Percentiles rank a stretch among this genome's conserved stretches.
Conservation (phyloP, 2,113 vertebrate genomes). For the Chitala chitala region DNA sequence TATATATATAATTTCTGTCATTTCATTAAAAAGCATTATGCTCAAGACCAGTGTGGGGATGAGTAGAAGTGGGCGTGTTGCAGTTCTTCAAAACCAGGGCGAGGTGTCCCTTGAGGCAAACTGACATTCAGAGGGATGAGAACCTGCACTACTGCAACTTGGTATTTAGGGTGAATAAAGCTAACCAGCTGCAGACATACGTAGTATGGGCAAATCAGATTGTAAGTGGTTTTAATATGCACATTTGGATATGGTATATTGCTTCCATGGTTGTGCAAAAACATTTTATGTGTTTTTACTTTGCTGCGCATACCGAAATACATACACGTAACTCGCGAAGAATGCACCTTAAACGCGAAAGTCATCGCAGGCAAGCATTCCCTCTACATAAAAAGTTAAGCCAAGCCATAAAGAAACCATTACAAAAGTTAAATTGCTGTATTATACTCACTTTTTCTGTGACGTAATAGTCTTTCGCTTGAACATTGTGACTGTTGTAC, state of each 20-base stretch:
- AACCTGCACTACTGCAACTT: background rate
- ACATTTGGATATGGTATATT: too few species aligned
- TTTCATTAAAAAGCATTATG: too few species aligned
- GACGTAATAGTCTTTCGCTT: slow-evolving; percentile 47
- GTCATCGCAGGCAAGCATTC: background rate
- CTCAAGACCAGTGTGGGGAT: too few species aligned
- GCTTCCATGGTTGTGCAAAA: too few species aligned
- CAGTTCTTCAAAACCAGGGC: background rate
- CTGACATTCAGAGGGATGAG: background rate
- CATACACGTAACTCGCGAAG: too few species aligned
- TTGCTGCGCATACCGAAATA: too few species aligned
- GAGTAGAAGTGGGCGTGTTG: slow-evolving; percentile 6
- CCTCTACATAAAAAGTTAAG: background rate
- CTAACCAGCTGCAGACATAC: background rate
- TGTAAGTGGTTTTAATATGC: too few species aligned
- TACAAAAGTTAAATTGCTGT: background rate
- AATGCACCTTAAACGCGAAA: background rate
- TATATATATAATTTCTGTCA: too few species aligned
- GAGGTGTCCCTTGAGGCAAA: slow-evolving; percentile 9
- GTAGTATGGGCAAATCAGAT: background rate
- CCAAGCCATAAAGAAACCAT: background rate
- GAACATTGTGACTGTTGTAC: slow-evolving; percentile 49
- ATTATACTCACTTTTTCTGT: slow-evolving; percentile 34
- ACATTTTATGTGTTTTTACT: too few species aligned
- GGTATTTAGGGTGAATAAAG: background rate